Evolutionary conservation across 2,888 invertebrate species (phyloP).

Genomic region (Xanthorhoe designata): DNA sequence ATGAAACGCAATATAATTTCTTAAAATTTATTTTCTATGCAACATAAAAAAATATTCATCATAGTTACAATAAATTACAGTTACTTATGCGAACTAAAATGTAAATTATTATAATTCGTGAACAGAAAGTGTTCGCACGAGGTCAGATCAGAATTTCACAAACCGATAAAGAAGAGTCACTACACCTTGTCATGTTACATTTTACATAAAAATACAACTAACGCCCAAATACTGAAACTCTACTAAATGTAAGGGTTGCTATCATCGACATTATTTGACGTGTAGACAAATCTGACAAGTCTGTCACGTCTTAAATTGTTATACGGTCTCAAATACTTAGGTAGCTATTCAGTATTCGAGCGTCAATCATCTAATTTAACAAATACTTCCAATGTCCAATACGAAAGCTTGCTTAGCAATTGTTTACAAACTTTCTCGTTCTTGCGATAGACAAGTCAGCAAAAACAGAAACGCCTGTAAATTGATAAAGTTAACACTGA

Average conservation of each 20-base stretch:
- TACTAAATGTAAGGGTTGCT: too few relatives aligned
- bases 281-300: too few relatives aligned
- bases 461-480: constrained; percentile 36
- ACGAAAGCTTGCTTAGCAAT: constrained; percentile 68
- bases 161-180: constrained; percentile 52
- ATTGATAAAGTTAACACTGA: constrained; percentile 56
- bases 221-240: too few relatives aligned
- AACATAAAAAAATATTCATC: constrained; percentile 86
- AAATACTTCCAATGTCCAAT: constrained; percentile 56
- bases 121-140: constrained; percentile 65
- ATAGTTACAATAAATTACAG: constrained; percentile 85
- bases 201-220: constrained; percentile 65
- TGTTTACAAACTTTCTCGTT: constrained; percentile 37
- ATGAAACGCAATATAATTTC: constrained; percentile 66
- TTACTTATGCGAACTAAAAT: constrained; percentile 82
- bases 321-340: too few relatives aligned
- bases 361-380: constrained; percentile 63
- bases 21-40: constrained; percentile 86
- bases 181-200: constrained; percentile 69
- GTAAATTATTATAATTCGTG: constrained; percentile 77
- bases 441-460: constrained; percentile 24
- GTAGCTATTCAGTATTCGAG: too few relatives aligned
- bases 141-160: constrained; percentile 54
- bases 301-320: too few relatives aligned
- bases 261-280: too few relatives aligned